Conservation (phyloP, 2,113 vertebrate genomes). For the Fregetta grallaria region DNA sequence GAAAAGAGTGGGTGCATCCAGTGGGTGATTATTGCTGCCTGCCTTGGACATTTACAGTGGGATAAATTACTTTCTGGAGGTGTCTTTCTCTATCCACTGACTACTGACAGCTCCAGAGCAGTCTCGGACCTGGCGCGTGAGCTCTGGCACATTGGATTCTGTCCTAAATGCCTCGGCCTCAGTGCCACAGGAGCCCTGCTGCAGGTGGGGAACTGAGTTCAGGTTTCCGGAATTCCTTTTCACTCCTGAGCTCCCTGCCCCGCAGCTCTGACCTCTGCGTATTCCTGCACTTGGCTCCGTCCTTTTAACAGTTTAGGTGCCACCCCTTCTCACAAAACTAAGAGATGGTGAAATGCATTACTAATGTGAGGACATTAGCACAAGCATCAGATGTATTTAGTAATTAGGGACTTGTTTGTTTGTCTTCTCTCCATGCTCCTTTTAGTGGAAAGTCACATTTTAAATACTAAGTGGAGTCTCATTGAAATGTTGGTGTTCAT, state of each 20-base stretch:
- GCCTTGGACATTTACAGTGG: background rate
- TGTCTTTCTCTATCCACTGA: background rate
- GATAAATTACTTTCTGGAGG: background rate
- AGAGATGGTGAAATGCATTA: background rate
- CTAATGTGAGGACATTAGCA: background rate
- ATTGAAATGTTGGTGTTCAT: background rate
- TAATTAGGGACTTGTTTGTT: background rate
- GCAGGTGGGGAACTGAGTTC: background rate
- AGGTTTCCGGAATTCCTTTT: background rate
- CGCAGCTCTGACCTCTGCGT: background rate
- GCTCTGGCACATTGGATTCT: background rate
- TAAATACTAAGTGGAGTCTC: background rate
- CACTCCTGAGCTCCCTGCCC: background rate
- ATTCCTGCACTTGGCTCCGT: background rate
- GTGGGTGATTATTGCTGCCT: background rate
- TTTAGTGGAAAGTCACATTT: background rate
- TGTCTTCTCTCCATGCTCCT: background rate
- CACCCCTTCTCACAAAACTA: background rate
- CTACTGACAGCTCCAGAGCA: background rate
- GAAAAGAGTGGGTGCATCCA: background rate
- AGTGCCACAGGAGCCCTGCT: background rate
- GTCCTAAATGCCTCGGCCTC: background rate
- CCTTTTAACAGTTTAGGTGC: background rate
- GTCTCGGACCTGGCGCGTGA: background rate
- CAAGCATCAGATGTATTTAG: background rate